Base-by-base conservation (phyloP, 2,113 vertebrate species). In the Dascyllus trimaculatus region DNA sequence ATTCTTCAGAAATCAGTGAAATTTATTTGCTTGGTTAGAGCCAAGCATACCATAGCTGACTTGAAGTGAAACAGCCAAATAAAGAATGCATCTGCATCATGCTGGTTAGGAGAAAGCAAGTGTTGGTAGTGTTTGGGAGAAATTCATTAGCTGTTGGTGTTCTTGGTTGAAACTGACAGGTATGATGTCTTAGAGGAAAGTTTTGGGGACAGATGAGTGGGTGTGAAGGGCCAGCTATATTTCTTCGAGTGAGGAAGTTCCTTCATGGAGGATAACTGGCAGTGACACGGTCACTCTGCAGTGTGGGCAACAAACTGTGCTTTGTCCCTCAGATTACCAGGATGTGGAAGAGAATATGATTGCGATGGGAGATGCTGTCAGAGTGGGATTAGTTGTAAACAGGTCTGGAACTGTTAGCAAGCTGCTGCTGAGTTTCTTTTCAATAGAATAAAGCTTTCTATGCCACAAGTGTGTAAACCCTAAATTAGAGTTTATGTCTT, bases 161-260 rank as follows among this genome's bases (percentile, higher is more conserved):
- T 29, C 29, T 29, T 6, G 48, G 9, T 43, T 35, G 1, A 32
- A 53, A 29, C 53, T 75, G 35, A 57, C 21, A 25, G 11, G 15
- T 53, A 66, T 26, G 9, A 38, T 29, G 46, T 52, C 17, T 51
- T 56, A 10, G 14, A 57, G 11, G 35, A 65, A 57, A 3, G 52
- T 25, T 80, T 74, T 67, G 53, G 17, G 60, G 71, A 19, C 58
- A 72, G 24, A 67, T 25, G 29, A 45, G n/a, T 24, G 21, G 40
- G 18, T 59, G 40, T 70, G 32, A 43, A 72, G 32, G 40, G 29
- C 43, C 52, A 17, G 21, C 45, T 56, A 24, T 46, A 56, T 52
- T 70, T 54, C 62, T 78, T 74, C 24, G 9, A 38, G n/a, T 43
- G 35, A 53, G 59, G 32, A 4, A 7, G 60, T 75, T 81, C 54